Conservation (phyloP, 2,888 invertebrate species). For the Pyrochroa serraticornis region DNA sequence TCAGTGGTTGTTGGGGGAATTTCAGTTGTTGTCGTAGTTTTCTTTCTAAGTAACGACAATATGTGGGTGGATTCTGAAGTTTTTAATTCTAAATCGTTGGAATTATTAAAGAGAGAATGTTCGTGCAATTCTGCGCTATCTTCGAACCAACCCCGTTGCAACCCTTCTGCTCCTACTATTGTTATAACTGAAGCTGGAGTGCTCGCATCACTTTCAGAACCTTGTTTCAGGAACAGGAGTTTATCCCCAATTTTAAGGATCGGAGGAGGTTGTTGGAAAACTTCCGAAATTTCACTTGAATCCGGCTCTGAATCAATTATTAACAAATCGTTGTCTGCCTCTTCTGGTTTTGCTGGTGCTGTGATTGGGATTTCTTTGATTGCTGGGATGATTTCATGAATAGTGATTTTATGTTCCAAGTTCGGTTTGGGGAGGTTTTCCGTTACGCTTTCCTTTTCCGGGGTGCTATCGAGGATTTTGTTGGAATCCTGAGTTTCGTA, state of each 20-base stretch:
- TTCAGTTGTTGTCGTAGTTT: slow-evolving; percentile 21
- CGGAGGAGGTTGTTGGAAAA: slow-evolving; percentile 54
- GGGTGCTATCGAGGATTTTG: slow-evolving; percentile 33
- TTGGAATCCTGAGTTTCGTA: slow-evolving; percentile 25
- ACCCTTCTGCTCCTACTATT: slow-evolving; percentile 58
- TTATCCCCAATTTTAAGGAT: slow-evolving; percentile 56
- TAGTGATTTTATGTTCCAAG: slow-evolving; percentile 54
- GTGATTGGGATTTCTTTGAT: slow-evolving; percentile 54
- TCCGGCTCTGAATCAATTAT: slow-evolving; percentile 50
- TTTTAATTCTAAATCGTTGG: slow-evolving; percentile 38
- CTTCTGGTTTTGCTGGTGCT: slow-evolving; percentile 48
- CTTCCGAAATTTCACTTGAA: slow-evolving; percentile 53
- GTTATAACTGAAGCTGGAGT: slow-evolving; percentile 56
- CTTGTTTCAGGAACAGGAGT: slow-evolving; percentile 51
- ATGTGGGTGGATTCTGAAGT: slow-evolving; percentile 43
- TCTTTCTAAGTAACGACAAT: slow-evolving; percentile 44
- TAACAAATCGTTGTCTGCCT: slow-evolving; percentile 42
- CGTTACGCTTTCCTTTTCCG: not conserved
- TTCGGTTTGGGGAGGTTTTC: slow-evolving; percentile 28
- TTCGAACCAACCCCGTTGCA: slow-evolving; percentile 49
- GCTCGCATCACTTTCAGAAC: slow-evolving; percentile 51
- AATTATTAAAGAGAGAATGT: slow-evolving; percentile 20
- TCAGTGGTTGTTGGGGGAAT: not conserved
- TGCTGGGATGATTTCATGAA: slow-evolving; percentile 67
- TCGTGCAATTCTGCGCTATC: slow-evolving; percentile 41